These are phyloP conservation scores for Xenentodon cancila DNA, from an alignment of 2,797 vertebrate genomes.

Conservation along the genomic window DNA sequence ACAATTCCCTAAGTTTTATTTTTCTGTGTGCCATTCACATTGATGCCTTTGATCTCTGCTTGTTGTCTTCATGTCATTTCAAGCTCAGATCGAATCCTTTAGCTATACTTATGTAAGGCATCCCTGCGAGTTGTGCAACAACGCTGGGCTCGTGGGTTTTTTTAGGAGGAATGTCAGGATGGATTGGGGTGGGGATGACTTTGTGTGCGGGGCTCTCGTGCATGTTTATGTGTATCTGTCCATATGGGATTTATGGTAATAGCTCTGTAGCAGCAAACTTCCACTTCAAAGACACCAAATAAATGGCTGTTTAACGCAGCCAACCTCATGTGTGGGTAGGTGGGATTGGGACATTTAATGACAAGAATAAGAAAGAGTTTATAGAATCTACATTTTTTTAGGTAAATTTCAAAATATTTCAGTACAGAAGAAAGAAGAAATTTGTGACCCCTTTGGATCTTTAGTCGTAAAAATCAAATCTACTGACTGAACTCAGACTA, in stretches of 20 bases:
- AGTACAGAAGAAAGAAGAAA: too few relatives aligned
- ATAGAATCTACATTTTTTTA: too few relatives aligned
- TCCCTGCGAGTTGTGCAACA: slow-evolving; percentile 13
- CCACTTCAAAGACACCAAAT: slow-evolving; percentile 51
- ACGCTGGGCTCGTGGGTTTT: slow-evolving; percentile 29
- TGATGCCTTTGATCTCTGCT: slow-evolving; percentile 33
- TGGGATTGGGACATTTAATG: slow-evolving; percentile 7
- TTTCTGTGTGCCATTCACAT: slow-evolving; percentile 20
- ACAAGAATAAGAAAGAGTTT: slow-evolving; percentile 4
- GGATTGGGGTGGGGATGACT: slow-evolving; percentile 4
- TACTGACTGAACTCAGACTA: too few relatives aligned
- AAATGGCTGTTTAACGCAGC: slow-evolving; percentile 30
- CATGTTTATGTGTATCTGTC: slow-evolving; percentile 33
- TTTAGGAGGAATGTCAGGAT: slow-evolving; percentile 12
- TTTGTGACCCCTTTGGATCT: too few relatives aligned
- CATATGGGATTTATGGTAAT: slow-evolving; percentile 15
- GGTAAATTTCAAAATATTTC: too few relatives aligned
- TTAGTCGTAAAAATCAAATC: too few relatives aligned
- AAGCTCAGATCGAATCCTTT: slow-evolving; percentile 2
- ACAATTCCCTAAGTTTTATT: slow-evolving; percentile 42
- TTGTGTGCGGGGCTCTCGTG: slow-evolving; percentile 15
- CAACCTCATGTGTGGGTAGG: slow-evolving; percentile 7
- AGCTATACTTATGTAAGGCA: slow-evolving; percentile 3
- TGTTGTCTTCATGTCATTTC: background rate
- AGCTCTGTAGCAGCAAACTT: slow-evolving; percentile 34